These are phyloP conservation scores for Murina feae DNA, from an alignment of 2,113 vertebrate genomes.

Conservation along the genomic window DNA sequence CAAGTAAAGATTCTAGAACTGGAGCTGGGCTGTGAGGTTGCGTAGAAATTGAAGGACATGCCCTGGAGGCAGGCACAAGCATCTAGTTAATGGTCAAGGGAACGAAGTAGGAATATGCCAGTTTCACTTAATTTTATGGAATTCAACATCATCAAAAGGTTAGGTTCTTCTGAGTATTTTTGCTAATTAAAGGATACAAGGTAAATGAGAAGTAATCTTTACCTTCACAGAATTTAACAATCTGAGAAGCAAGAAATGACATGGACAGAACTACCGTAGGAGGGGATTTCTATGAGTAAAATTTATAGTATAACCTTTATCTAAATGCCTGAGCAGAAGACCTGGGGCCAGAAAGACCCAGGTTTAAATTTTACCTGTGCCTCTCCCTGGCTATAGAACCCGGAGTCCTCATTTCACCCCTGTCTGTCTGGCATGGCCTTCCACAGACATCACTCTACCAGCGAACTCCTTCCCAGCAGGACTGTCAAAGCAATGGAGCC, in stretches of 20 bases:
- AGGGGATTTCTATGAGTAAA: neutral
- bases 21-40: neutral
- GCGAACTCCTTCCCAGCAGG: neutral
- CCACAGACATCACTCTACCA: neutral
- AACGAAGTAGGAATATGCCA: neutral
- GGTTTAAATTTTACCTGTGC: neutral
- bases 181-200: neutral
- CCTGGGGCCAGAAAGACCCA: neutral
- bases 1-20: neutral
- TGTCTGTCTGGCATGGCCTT: neutral
- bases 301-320: neutral
- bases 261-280: neutral
- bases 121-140: neutral
- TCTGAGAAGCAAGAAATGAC: neutral
- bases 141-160: neutral
- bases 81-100: neutral
- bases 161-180: neutral
- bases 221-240: neutral
- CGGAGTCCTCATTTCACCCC: neutral
- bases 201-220: neutral
- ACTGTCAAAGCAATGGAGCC: neutral
- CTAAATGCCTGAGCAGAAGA: neutral
- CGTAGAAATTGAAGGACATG: neutral
- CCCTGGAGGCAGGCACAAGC: neutral
- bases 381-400: neutral